Base-by-base conservation (phyloP, 2,888 invertebrate genomes). In the Chelonus formosanus region DNA sequence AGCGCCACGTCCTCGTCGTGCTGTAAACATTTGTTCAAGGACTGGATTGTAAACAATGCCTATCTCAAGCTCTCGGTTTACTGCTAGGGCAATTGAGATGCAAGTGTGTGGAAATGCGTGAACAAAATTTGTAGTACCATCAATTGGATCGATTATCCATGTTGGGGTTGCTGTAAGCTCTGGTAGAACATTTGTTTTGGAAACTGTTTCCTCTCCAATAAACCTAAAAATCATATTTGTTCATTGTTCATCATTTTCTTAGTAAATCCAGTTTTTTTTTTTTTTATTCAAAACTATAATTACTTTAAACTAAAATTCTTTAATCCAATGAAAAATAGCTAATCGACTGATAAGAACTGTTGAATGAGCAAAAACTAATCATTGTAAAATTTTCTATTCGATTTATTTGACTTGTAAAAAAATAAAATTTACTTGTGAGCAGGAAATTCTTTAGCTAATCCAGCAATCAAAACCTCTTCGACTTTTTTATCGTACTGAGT, bases 51-150 rank as follows among this genome's bases (percentile, higher is more conserved):
- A 93, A 3, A 95, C 88, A 59, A 95, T 87, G 4, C 92, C 95
- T 73, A 93, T 81, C 34, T 88, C 87, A 55, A 89, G 84, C 77
- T 88, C 81, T 74, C 89, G 88, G 31, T 89, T 86, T 4, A 89
- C 85, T 0, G 85, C 76, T 36, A 90, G 81, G 36, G 88, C 93
- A 67, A 93, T 89, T 0, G 92, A 92, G 69, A 94, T 89, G 71
- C 90, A 89, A 3, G 89, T 87, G 67, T 90, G 88, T 0, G 91
- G 92, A 76, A 92, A 89, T 59, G 89, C 86, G 74, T 89, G 88
- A 4, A 94, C 91, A 82, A 95, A 96, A 84, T 96, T 96, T 56
- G 91, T 91, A 0, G 95, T 95, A 35, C 95, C 95, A 85, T 95
- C 95, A 62, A 95, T 92, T 6, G 95, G 94, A 85, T 95, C 92